Evolutionary conservation across 2,797 vertebrate genomes (phyloP), one percentile per base, ranked within the genome.

Genomic region (Botia almorhae): DNA sequence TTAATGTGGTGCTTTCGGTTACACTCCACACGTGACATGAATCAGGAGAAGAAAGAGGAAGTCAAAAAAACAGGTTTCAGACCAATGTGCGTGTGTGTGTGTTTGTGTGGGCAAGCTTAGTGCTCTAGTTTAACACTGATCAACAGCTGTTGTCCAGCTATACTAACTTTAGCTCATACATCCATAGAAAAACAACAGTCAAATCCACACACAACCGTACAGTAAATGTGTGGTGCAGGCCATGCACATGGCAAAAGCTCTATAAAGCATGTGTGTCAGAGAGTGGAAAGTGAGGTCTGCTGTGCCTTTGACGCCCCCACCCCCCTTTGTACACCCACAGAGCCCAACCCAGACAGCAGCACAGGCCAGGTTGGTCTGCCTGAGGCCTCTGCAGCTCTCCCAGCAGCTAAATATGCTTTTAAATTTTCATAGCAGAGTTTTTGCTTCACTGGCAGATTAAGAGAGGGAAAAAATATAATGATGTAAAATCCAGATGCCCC

Each of bases 261-360:
- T 88, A 87, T 61, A 84, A 85, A 83, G 79, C 82, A 87, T 87
- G 85, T 86, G 86, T 80, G 83, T 88, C 84, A 82, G 83, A 67
- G 17, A 67, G 58, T 23, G 80, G 82, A 89, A 88, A 87, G 80
- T 65, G 76, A 79, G 68, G 58, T 46, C n/a, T 17, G 78, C 81
- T 84, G 39, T 36, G n/a, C 39, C 73, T 65, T 14, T 29, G 17
- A 48, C 39, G 0, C 7, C 23, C 73, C 60, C 29, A 12, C 29
- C 7, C 39, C 48, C 65, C 21, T 17, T 65, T 73, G 58, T 46
- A 74, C 69, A 79, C 58, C 29, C 58, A 53, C 48, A 21, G 33
- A 79, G 33, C 46, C 53, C 7, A 0, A 19, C 26, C 43, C 70
- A 63, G 48, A 70, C 50, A 53, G 19, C 26, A 8, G 33, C 56